These are phyloP conservation scores for Psittacula echo DNA, from an alignment of 2,797 vertebrate genomes.

Conservation along the genomic window DNA sequence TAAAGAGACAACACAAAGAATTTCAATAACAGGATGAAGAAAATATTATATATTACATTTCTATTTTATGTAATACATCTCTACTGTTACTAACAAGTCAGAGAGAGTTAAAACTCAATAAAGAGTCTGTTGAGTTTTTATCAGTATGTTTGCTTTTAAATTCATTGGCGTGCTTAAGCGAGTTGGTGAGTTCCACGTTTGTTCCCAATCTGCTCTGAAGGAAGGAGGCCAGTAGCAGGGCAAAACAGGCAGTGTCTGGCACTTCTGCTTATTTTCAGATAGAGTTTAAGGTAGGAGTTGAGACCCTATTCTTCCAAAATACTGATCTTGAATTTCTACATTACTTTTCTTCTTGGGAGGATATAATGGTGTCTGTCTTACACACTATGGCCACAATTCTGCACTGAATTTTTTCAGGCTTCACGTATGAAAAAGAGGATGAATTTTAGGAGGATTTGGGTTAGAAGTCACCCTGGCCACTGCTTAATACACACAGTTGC, in stretches of 20 bases:
- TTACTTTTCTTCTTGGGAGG: background rate
- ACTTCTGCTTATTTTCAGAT: slow-evolving; percentile 58
- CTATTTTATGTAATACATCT: background rate
- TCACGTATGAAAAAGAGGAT: background rate
- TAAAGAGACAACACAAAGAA: background rate
- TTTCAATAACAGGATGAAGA: background rate
- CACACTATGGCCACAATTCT: background rate
- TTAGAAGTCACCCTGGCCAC: background rate
- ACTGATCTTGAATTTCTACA: slow-evolving; percentile 23
- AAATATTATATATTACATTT: background rate
- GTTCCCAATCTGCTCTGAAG: slow-evolving; percentile 60
- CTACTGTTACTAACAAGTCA: background rate
- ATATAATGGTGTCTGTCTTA: background rate
- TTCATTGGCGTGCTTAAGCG: background rate
- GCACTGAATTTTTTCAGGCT: background rate
- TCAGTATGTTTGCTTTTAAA: slow-evolving; percentile 31
- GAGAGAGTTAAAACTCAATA: slow-evolving; percentile 10
- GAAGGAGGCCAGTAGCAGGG: slow-evolving; percentile 26
- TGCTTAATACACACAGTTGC: background rate
- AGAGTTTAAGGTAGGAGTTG: slow-evolving; percentile 34
- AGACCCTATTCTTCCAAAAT: slow-evolving; percentile 19
- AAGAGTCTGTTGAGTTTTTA: slow-evolving; percentile 37
- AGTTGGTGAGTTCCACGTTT: slow-evolving; percentile 33
- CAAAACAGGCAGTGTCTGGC: slow-evolving; percentile 45
- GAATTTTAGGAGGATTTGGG: background rate